phyloP scores from a whole-genome alignment of 2,113 vertebrate genomes.

The Scophthalmus maximus region DNA sequence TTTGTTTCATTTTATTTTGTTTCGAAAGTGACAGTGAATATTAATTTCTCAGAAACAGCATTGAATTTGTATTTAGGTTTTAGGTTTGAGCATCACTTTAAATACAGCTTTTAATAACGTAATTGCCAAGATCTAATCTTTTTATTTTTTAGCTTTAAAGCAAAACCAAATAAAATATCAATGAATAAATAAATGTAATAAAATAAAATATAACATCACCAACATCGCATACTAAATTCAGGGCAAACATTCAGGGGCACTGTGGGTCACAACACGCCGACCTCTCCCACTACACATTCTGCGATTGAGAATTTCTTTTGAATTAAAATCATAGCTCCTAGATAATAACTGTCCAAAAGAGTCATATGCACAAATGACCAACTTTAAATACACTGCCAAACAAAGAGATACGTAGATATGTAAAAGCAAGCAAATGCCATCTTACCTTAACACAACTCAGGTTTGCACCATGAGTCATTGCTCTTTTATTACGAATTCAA shows the following conservation, averaged over 20 bases:
- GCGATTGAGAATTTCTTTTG: conserved; percentile 6
- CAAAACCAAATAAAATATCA: neutral
- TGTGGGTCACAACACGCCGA: neutral
- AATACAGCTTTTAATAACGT: too few species aligned
- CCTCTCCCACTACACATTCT: neutral
- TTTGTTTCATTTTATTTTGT: too few species aligned
- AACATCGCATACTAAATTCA: too few species aligned
- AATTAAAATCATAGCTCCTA: conserved; percentile 9
- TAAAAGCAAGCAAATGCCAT: neutral
- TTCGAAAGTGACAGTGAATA: too few species aligned
- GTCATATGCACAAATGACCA: neutral
- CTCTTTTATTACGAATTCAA: neutral
- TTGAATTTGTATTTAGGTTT: too few species aligned
- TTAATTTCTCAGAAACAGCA: too few species aligned
- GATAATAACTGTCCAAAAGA: neutral
- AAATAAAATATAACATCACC: too few species aligned
- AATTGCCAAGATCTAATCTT: too few species aligned
- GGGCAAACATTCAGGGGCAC: neutral
- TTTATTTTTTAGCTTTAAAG: neutral
- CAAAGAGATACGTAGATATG: neutral
- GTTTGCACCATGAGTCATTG: neutral
- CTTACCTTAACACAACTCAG: neutral
- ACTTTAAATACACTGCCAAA: conserved; percentile 5
- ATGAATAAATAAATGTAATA: neutral
- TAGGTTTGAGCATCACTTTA: too few species aligned